These are phyloP conservation scores for Dolichoris vasculosae DNA, from an alignment of 1,140 invertebrate species.

Conservation along the genomic window DNA sequence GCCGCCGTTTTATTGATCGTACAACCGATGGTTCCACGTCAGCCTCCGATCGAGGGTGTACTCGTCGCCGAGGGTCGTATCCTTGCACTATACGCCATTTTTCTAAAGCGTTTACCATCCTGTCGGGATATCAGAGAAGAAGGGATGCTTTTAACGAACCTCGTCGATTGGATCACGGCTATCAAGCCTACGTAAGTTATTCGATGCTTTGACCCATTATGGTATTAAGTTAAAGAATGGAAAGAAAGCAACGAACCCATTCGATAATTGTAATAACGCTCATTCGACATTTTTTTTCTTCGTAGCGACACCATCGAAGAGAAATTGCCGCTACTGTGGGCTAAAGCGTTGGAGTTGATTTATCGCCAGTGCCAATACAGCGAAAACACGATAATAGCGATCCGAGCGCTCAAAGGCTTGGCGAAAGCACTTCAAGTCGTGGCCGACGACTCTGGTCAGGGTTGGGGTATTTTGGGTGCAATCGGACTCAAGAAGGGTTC, in stretches of 20 bases:
- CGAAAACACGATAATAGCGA: slow-evolving; percentile 70
- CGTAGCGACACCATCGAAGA: slow-evolving; percentile 76
- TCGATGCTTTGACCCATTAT: too few species aligned
- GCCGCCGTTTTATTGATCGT: slow-evolving; percentile 67
- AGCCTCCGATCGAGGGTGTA: slow-evolving; percentile 69
- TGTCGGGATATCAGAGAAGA: slow-evolving; percentile 74
- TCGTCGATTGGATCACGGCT: slow-evolving; percentile 73
- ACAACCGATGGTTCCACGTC: slow-evolving; percentile 71
- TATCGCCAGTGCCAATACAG: slow-evolving; percentile 74
- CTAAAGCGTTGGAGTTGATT: slow-evolving; percentile 75
- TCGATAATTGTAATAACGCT: background rate
- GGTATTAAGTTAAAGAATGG: too few species aligned
- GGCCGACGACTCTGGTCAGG: slow-evolving; percentile 77
- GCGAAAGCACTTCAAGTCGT: slow-evolving; percentile 72
- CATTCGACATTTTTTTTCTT: too few species aligned
- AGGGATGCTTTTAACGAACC: slow-evolving; percentile 71
- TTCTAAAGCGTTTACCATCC: slow-evolving; percentile 72
- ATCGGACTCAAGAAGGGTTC: slow-evolving; percentile 79
- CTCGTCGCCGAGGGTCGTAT: slow-evolving; percentile 72
- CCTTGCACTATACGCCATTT: slow-evolving; percentile 72
- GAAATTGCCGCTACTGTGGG: slow-evolving; percentile 78
- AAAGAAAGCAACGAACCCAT: too few species aligned
- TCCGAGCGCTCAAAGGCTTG: slow-evolving; percentile 74
- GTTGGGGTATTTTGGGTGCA: slow-evolving; percentile 78
- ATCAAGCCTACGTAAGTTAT: slow-evolving; percentile 74